Evolutionary conservation across 2,113 vertebrate species (phyloP).

Genomic region (Gambusia affinis): DNA sequence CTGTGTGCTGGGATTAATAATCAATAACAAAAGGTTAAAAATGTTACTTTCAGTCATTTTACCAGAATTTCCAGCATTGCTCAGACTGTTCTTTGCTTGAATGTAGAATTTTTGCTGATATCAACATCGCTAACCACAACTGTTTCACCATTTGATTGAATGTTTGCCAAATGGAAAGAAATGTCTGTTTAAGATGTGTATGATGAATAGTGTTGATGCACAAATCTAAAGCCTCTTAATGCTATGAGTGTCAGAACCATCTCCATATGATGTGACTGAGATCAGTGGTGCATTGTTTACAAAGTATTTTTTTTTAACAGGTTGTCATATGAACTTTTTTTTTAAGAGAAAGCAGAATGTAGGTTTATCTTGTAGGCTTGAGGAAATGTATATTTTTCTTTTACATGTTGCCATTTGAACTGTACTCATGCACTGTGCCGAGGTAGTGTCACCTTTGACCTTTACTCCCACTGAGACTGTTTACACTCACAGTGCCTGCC

Average conservation of each 20-base stretch:
- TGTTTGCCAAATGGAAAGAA: neutral
- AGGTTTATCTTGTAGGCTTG: neutral
- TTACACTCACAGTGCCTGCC: conserved; percentile 58
- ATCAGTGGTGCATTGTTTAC: neutral
- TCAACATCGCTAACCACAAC: neutral
- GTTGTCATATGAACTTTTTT: neutral
- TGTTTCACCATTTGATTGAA: neutral
- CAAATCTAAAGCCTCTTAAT: neutral
- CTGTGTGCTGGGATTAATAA: neutral
- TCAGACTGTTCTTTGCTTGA: neutral
- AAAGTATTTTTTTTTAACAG: neutral
- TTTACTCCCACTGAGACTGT: conserved; percentile 47
- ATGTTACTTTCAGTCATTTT: neutral
- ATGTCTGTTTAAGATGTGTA: neutral
- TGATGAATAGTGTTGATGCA: neutral
- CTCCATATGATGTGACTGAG: neutral
- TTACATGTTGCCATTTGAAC: conserved; percentile 27
- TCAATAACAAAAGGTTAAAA: neutral
- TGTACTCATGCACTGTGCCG: conserved; percentile 23
- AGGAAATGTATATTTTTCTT: neutral
- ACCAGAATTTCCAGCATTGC: neutral
- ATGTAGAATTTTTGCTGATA: neutral
- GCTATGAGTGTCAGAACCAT: neutral
- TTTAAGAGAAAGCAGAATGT: conserved; percentile 22
- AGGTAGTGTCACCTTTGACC: conserved; percentile 13